Conservation (phyloP, 2,888 invertebrate species). For the Thymelicus acteon region DNA sequence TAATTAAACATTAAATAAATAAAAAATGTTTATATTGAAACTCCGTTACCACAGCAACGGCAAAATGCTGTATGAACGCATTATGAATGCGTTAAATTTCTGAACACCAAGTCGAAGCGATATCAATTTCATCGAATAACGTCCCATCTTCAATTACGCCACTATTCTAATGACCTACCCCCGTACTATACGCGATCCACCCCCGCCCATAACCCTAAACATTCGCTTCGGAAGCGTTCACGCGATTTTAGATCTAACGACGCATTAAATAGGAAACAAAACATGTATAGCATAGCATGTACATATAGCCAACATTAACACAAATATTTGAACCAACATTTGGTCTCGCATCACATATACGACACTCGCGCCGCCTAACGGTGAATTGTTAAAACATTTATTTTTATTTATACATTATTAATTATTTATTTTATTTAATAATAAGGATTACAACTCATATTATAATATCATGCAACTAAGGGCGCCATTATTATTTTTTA, state of each 20-base stretch:
- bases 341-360: slow-evolving; percentile 42
- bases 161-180: neutral
- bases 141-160: too few species aligned
- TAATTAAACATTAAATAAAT: too few species aligned
- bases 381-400: slow-evolving; percentile 17
- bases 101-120: too few species aligned
- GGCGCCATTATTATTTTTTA: neutral
- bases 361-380: slow-evolving; percentile 11
- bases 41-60: neutral
- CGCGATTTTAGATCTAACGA: slow-evolving; percentile 28
- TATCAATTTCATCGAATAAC: too few species aligned
- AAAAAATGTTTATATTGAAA: neutral
- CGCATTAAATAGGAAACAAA: slow-evolving; percentile 33
- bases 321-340: slow-evolving; percentile 45
- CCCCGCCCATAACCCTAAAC: slow-evolving; percentile 1
- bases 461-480: slow-evolving; percentile 3
- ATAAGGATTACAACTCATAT: slow-evolving; percentile 4
- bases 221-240: slow-evolving; percentile 15
- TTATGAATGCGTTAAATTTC: too few species aligned
- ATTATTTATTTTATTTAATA: slow-evolving; percentile 6
- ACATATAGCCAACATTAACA: slow-evolving; percentile 35
- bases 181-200: neutral
- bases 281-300: slow-evolving; percentile 22
- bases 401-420: slow-evolving; percentile 7
- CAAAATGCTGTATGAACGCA: too few species aligned